Base-by-base conservation (phyloP, 1,140 invertebrate species). In the Heliothis subflexa region DNA sequence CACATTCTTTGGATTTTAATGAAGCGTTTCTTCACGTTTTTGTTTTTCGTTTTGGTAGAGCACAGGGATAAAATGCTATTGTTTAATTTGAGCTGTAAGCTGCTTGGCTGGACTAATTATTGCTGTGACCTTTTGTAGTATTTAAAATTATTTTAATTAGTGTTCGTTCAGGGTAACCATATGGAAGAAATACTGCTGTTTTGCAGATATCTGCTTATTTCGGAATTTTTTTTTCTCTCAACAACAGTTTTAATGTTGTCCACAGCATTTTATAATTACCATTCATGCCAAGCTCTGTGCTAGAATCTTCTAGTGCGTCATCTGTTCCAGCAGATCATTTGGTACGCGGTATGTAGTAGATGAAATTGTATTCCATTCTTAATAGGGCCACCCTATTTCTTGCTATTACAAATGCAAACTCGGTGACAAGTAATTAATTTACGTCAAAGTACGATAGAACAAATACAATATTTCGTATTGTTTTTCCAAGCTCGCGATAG, bases 1-100 rank as follows among this genome's bases (percentile, higher is more conserved):
- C 49, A 18, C 49, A 71, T 71, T 71, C 68, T 71, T 71, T 33
- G 50, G 68, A 71, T 71, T 54, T 52, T 71, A 71, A 71, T 71
- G 68, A 71, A 71, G 68, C 25, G 49, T 4, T 50, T 71, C 28
- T 18, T 16, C 25, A 2, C 33, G 9, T 33, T 11, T 54, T 52
- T 54, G 54, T 13, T 47, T 71, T 71, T 71, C 14, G 21, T 55
- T 68, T 68, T 68, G 21, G 18, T n/a, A 50, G 21, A 64, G 14
- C 2, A 62, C 59, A 40, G 33, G 59, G 40, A 40, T 64, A 47
- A 11, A 47, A 5, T 16, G 61, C 61, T 47, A 47, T 64, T 64
- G 61, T 64, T 47, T 47, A 62, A 40, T 62, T 21, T 47, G 40
- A 45, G 33, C 40, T 47, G 40, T 64, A 64, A 64, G 13, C 40